phyloP scores from a whole-genome alignment of 2,113 vertebrate species.

The Phalacrocorax brasilianus region DNA sequence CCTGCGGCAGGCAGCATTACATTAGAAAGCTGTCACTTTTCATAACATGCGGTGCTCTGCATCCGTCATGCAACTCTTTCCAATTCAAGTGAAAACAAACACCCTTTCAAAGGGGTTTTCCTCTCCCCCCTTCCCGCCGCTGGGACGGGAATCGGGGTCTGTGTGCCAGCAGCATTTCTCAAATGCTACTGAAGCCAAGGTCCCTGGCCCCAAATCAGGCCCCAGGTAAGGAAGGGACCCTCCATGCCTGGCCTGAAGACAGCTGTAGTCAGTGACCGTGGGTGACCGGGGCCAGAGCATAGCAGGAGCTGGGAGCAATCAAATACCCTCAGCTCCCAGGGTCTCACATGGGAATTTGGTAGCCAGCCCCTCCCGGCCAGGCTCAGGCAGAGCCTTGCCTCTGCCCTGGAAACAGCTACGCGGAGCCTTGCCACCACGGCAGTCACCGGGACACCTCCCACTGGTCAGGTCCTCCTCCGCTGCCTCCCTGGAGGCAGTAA shows the following conservation, averaged over 20 bases:
- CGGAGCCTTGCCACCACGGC: background rate
- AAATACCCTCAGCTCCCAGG: background rate
- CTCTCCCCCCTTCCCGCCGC: background rate
- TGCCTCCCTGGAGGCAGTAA: background rate
- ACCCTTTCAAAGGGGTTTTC: conserved; percentile 9
- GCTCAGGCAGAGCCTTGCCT: background rate
- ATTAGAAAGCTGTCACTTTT: conserved; percentile 38
- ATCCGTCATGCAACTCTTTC: background rate
- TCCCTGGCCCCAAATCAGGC: background rate
- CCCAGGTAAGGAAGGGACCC: background rate
- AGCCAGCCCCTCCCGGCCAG: background rate
- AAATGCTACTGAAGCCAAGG: background rate
- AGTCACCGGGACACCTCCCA: background rate
- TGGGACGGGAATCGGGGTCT: background rate
- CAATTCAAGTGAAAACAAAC: conserved; percentile 14
- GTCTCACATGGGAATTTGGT: background rate
- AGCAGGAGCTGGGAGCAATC: background rate
- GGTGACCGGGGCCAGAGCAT: background rate
- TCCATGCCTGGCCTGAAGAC: background rate
- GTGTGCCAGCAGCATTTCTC: background rate
- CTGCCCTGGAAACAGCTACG: rapidly evolving
- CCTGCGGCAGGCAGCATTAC: background rate
- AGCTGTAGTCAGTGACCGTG: background rate
- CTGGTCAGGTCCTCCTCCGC: background rate
- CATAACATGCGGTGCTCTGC: background rate